Percentiles rank a stretch among this genome's conserved stretches.
Evolutionary conservation across 2,888 invertebrate species (phyloP).

Genomic region (Holacanthella duospinosa): DNA sequence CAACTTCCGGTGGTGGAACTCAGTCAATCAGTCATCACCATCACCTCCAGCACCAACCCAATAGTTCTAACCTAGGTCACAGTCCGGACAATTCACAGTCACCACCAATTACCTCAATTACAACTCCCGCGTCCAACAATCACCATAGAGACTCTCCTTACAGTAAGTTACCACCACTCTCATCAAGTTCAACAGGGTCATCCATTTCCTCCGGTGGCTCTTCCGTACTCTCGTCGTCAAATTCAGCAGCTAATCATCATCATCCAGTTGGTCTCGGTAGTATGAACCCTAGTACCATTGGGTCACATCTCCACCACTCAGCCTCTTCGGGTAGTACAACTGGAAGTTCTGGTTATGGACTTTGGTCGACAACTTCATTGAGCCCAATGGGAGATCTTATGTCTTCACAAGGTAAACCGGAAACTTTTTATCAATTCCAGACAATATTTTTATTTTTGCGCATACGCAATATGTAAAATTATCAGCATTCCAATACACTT

Average conservation of each 20-base stretch:
- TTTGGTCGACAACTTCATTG: conserved; percentile 56
- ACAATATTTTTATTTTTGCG: no score
- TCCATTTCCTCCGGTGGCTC: conserved; percentile 35
- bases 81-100: conserved; percentile 38
- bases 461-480: not conserved
- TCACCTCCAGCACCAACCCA: not conserved
- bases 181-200: conserved; percentile 22
- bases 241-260: conserved; percentile 21
- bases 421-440: no score
- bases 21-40: not conserved
- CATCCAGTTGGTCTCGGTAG: conserved; percentile 23
- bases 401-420: conserved; percentile 37
- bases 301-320: conserved; percentile 32
- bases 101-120: conserved; percentile 38
- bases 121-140: conserved; percentile 39
- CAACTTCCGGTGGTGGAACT: conserved; percentile 4
- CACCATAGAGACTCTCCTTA: conserved; percentile 35
- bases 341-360: conserved; percentile 31
- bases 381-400: conserved; percentile 40
- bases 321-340: conserved; percentile 22
- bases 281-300: conserved; percentile 28
- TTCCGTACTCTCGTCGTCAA: conserved; percentile 24
- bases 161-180: conserved; percentile 35
- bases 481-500: no score
- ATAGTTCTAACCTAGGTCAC: conserved; percentile 29